Conservation (phyloP, 2,113 vertebrate species). For the Panthera uncia region DNA sequence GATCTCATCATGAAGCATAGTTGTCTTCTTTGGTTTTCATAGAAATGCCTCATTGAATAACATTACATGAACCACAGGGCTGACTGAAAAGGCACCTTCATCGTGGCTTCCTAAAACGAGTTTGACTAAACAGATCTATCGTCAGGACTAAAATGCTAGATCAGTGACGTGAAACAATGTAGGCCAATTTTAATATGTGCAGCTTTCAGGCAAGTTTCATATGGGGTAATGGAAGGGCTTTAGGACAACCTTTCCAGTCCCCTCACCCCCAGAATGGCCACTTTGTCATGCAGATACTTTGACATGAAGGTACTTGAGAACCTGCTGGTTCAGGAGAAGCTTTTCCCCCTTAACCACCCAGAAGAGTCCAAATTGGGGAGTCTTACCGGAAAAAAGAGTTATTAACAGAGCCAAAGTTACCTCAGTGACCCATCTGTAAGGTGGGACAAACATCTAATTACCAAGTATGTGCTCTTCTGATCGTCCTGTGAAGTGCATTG, state of each 20-base stretch:
- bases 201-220: not conserved
- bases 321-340: not conserved
- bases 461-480: not conserved
- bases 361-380: not conserved
- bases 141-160: not conserved
- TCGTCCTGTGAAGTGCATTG: fast-evolving
- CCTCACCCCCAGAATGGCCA: not conserved
- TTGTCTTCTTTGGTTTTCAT: no score
- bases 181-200: not conserved
- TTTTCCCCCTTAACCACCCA: not conserved
- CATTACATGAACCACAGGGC: no score
- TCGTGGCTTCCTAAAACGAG: not conserved
- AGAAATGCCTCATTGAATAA: no score
- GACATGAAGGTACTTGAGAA: not conserved
- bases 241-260: not conserved
- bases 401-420: not conserved
- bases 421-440: not conserved
- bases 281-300: not conserved
- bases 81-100: no score
- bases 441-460: not conserved
- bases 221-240: not conserved
- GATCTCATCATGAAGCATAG: no score
- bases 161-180: not conserved
- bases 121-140: not conserved
- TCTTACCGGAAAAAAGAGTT: not conserved